A percentile compares a stretch with the other conserved stretches of the same genome.
Evolutionary conservation across 2,888 invertebrate genomes (phyloP).

Genomic region (Dicyrtoma fusca): DNA sequence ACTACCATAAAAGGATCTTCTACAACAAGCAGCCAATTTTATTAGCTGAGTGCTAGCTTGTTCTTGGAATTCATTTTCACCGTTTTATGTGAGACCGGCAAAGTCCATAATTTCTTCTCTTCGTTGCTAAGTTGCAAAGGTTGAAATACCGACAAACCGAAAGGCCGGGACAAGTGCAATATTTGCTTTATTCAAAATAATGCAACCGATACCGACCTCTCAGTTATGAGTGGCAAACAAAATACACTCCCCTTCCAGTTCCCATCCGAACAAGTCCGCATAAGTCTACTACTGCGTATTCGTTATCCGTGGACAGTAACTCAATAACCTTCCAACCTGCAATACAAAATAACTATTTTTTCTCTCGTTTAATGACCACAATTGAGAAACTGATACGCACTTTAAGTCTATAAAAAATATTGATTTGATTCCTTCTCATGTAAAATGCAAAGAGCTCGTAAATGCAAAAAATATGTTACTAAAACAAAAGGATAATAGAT

Average conservation of each 20-base stretch:
- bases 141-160: slow-evolving; percentile 35
- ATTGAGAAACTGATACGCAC: slow-evolving; percentile 1
- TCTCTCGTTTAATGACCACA: background rate
- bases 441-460: no score
- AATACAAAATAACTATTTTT: background rate
- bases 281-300: background rate
- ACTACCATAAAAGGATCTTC: no score
- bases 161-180: slow-evolving; percentile 58
- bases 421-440: background rate
- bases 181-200: slow-evolving; percentile 50
- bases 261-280: background rate
- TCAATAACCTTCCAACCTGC: background rate
- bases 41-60: no score
- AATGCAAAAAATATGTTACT: no score
- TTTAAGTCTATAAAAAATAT: background rate
- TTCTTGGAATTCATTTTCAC: no score
- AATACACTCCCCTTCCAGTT: background rate
- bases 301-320: background rate
- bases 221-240: slow-evolving; percentile 15
- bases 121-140: background rate
- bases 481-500: no score
- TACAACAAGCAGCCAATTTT: no score
- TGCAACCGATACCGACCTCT: slow-evolving; percentile 54
- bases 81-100: no score
- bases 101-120: no score